phyloP scores from a whole-genome alignment of 2,888 invertebrate genomes.

The Lampropteryx suffumata region DNA sequence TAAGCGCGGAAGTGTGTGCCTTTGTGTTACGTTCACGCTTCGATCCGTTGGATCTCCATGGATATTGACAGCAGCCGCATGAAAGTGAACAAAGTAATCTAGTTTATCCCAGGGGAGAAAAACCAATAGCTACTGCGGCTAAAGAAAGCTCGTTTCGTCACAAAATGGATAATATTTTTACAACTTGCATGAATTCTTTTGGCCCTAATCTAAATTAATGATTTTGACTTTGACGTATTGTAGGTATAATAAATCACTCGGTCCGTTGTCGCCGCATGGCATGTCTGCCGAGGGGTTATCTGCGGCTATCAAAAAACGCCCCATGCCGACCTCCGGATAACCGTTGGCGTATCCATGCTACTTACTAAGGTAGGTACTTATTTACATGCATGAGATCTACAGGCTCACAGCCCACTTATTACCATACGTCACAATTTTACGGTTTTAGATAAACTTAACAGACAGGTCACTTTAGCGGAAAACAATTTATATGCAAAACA shows the following conservation, averaged over 20 bases:
- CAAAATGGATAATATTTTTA: constrained; percentile 8
- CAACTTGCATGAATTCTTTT: background rate
- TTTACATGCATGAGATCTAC: no score
- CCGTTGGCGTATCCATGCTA: constrained; percentile 26
- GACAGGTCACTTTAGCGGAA: constrained; percentile 9
- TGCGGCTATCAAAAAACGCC: constrained; percentile 48
- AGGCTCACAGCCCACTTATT: constrained; percentile 35
- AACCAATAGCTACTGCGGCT: constrained; percentile 1
- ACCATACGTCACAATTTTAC: constrained; percentile 21
- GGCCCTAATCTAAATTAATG: constrained; percentile 5
- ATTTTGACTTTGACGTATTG: constrained; percentile 12
- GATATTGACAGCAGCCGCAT: constrained; percentile 12
- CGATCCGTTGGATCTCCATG: constrained; percentile 10
- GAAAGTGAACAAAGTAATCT: constrained; percentile 15
- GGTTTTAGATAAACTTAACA: constrained; percentile 20
- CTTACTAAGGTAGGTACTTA: no score
- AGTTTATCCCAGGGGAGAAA: constrained; percentile 4
- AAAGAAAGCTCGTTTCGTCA: constrained; percentile 1
- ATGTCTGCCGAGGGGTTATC: constrained; percentile 38
- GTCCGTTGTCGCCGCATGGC: constrained; percentile 11
- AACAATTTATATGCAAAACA: constrained; percentile 11
- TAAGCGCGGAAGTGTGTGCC: constrained; percentile 1
- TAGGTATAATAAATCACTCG: constrained; percentile 25
- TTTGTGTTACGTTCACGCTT: constrained; percentile 5
- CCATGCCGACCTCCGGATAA: constrained; percentile 36